Base-by-base conservation (phyloP, 2,797 vertebrate genomes). In the Todus mexicanus region DNA sequence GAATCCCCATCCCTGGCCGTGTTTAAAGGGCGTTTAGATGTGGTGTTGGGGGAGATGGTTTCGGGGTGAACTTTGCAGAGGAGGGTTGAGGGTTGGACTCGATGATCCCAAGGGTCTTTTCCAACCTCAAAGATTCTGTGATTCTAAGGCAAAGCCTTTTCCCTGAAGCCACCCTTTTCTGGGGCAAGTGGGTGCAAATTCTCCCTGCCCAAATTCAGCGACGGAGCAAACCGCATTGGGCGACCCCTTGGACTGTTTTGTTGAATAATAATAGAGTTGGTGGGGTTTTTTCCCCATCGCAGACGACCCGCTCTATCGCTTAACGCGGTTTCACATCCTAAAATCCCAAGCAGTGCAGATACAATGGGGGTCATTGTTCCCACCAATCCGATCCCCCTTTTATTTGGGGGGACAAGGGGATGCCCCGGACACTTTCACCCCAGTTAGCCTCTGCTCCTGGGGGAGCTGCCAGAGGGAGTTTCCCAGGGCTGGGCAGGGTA, bases 331-430 rank as follows among this genome's bases (percentile, higher is more conserved):
- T 51, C 86, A 75, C 75, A 56, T 3, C 3, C 66, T 31, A 2
- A 86, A 69, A 26, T 21, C 51, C 10, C 92, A 63, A 89, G 90
- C 93, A 74, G 80, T 59, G 72, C 93, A 78, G 84, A 42, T 1
- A 96, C 95, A 96, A 95, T 88, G 25, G 85, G 54, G 73, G 35
- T n/a, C 94, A 72, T 95, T 96, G 95, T 95, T 93, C 42, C 91
- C 66, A 37, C 16, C 85, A 40, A 89, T 89, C 84, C 86, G 10
- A 7, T 20, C 16, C 86, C 72, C 18, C n/a, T 22, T 21, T 37
- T 45, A 4, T 12, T 43, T 20, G 51, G 50, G 12, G 8, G 54
- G 33, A 15, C 31, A 27, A 20, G 54, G 21, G 16, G 12, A 42
- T 15, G 12, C 40, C 40, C 40, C 40, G 12, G 11, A 40, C 40